Evolutionary conservation across 2,888 invertebrate species (phyloP).

Genomic region (Nymphalis c-album): DNA sequence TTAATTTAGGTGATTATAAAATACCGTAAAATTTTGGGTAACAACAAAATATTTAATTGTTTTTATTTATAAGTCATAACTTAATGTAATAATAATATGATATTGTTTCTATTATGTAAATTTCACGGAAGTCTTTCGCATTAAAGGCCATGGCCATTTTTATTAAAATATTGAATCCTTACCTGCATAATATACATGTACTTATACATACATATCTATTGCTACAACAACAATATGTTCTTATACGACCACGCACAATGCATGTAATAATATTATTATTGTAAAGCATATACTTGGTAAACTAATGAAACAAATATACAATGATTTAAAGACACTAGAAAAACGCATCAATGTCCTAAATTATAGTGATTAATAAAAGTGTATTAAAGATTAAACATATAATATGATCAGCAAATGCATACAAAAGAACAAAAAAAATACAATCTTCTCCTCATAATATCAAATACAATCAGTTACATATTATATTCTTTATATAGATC

Average conservation of each 20-base stretch:
- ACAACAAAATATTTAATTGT: not conserved
- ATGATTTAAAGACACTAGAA: not conserved
- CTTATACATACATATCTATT: not conserved
- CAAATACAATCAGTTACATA: not conserved
- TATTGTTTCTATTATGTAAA: slow-evolving; percentile 17
- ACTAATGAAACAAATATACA: not conserved
- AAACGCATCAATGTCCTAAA: not conserved
- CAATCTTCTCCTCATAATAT: not conserved
- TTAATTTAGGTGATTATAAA: no score
- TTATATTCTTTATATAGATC: slow-evolving; percentile 77
- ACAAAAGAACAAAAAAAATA: no score
- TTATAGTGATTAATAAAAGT: no score
- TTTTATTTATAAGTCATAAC: not conserved
- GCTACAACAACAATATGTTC: slow-evolving; percentile 5
- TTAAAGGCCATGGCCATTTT: slow-evolving; percentile 19
- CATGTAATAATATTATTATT: slow-evolving; percentile 24
- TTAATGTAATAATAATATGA: slow-evolving; percentile 1
- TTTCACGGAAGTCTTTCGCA: slow-evolving; percentile 21
- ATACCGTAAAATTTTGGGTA: not conserved
- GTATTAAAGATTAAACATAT: no score
- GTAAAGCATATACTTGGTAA: slow-evolving; percentile 26
- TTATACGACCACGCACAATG: slow-evolving; percentile 29
- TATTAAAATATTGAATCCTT: slow-evolving; percentile 11
- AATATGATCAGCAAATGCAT: no score
- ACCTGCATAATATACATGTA: not conserved